Base-by-base conservation (phyloP, 2,113 vertebrate species). In the Melospiza georgiana region DNA sequence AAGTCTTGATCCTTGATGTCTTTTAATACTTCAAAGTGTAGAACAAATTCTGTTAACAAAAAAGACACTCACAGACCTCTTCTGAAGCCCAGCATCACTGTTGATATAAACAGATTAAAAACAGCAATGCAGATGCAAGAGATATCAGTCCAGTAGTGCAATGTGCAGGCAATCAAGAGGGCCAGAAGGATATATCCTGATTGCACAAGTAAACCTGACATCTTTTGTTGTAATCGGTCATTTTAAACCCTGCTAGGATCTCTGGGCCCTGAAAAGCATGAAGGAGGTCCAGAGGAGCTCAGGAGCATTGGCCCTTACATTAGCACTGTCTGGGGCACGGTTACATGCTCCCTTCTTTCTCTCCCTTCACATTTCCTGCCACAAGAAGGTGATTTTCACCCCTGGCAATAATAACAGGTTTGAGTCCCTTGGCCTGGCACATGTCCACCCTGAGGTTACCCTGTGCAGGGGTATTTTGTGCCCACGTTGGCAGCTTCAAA, bases 361-460 rank as follows among this genome's bases (percentile, higher is more conserved):
- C n/a, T 57, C 49, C 19, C 31, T 65, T 81, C 48, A 37, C 2
- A 2, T 17, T 35, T 55, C 41, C 14, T 30, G 24, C 39, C 55
- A 44, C 16, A 4, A 6, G 44, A 91, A 89, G 46, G 33, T 66
- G 41, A 33, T 35, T 11, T 57, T 69, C 37, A 23, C 10, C 9
- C 5, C n/a, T 11, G 52, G 20, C 12, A 86, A 77, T 41, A 82
- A 57, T 8, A 31, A 39, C 24, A 79, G 22, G 3, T 61, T 88
- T 76, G n/a, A 13, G 46, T 79, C 49, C 58, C 51, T 77, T 39
- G 8, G 23, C 44, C 51, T 71, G 78, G 46, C 68, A 43, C 51
- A 2, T 0, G 10, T 51, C 67, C 75, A 28, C 49, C 2, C 0
- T 6, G 58, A 61, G 23, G 35, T 78, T 68, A 39, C 33, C 24